Evolutionary conservation across 2,888 invertebrate genomes (phyloP), one percentile per base, ranked within the genome.

Genomic region (Rhorus exstirpatorius): DNA sequence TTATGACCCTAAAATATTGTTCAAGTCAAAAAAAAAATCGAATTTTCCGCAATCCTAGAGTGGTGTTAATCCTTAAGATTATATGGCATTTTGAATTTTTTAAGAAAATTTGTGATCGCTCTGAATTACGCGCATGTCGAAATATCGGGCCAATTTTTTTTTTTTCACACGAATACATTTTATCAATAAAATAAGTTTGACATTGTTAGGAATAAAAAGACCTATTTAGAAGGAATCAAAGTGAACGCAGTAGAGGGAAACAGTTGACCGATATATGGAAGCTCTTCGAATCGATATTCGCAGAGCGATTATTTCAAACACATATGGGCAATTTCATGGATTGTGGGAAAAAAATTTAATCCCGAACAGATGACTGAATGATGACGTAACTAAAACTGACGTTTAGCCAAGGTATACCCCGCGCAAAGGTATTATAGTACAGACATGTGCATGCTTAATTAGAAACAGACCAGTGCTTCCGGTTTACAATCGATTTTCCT

Each of bases 401-500:
- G 67, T 72, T 41, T 19, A 65, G 24, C 60, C 26, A 41, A 49
- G 65, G n/a, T n/a, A 67, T 46, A 49, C 31, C 41, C 71, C 24
- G 24, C 19, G 10, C n/a, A 72, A 14, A n/a, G 26, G 26, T 51
- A 35, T n/a, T 61, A 67, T 51, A 67, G 41, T 31, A 21, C 8
- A 21, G 31, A 68, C 60, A 53, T 60, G 67, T 41, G 67, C 41
- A 74, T 46, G 79, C 44, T 74, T 63, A 74, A 75, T 79, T 61
- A 68, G 61, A 53, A 61, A 44, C 44, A 51, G 51, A 53, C 35
- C 74, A 44, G n/a, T 53, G 68, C 17, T 61, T 41, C 65, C 17
- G 53, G 49, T 17, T n/a, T n/a, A n/a, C 26, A 44, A 74, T 74
- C 68, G 74, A 79, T 74, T 74, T 67, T 75, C 61, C 79, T 68